Conservation (phyloP, 1,140 invertebrate genomes). For the Agrilus planipennis region DNA sequence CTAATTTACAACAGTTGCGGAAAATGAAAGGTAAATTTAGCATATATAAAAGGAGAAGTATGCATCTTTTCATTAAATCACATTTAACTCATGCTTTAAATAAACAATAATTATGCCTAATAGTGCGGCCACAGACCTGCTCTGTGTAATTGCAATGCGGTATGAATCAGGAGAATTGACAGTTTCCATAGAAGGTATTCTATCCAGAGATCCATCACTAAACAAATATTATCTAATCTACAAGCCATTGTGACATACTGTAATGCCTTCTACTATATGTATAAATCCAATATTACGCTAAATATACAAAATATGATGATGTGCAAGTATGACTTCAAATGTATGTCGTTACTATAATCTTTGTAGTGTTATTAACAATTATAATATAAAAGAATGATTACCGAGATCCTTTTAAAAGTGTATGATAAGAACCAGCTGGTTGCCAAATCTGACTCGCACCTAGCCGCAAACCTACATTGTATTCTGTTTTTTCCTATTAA, state of each 20-base stretch:
- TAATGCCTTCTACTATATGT: too few species aligned
- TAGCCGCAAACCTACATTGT: constrained; percentile 50
- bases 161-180: constrained; percentile 20
- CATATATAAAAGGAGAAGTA: constrained; percentile 1
- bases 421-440: constrained; percentile 36
- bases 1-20: background rate
- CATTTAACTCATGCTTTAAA: background rate
- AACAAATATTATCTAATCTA: background rate
- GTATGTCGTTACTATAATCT: too few species aligned
- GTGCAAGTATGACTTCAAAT: too few species aligned
- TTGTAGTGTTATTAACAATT: too few species aligned
- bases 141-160: constrained; percentile 9
- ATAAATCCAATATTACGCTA: too few species aligned
- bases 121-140: constrained; percentile 15
- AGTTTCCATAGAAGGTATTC: constrained; percentile 12
- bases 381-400: too few species aligned
- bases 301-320: too few species aligned
- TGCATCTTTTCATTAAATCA: constrained; percentile 1
- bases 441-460: constrained; percentile 63
- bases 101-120: background rate
- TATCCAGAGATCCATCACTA: constrained; percentile 10
- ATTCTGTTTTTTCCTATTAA: constrained; percentile 58
- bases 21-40: background rate
- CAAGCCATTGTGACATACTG: too few species aligned
- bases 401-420: constrained; percentile 31